Evolutionary conservation across 2,113 vertebrate species (phyloP), one percentile per base, ranked within the genome.

Genomic region (Ictalurus punctatus): DNA sequence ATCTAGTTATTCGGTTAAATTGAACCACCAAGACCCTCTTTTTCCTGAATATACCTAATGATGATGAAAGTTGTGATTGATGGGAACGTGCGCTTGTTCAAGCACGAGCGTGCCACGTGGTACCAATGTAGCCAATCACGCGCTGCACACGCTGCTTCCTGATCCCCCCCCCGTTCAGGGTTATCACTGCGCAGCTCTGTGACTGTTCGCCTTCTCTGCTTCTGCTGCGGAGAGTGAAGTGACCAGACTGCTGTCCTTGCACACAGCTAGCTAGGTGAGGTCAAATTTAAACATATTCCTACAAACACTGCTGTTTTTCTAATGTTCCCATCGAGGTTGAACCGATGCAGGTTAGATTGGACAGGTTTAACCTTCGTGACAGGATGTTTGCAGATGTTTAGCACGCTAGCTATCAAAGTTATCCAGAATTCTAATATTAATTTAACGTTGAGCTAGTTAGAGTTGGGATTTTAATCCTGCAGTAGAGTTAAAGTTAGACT

Each of bases 181-280:
- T 86, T 78, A 59, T 78, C 71, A 78, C 71, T 74, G 84, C 76
- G 82, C 65, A 63, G 25, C 7, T 30, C 59, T 87, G 85, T 89
- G 91, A 88, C 93, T 83, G 89, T 73, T 80, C 92, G 93, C 91
- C 93, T 94, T 95, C 92, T 93, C 93, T 90, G 94, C 89, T 90
- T 27, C 90, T 91, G 85, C 92, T 69, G 94, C 52, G 85, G 87
- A 94, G 91, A 92, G 61, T 83, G 40, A 78, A 92, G 71, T 56
- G 71, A 80, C 17, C 89, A 92, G 86, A 89, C 90, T 92, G 87
- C 86, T 92, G 89, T 90, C 90, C 93, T 93, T 92, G 93, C 94
- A 93, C 94, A 93, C 94, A 84, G 94, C 40, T 44, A 44, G 93
- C 93, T 93, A 94, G 93, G 90, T 89, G 6, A 90, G 83, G 19